These are phyloP conservation scores for Syngnathoides biaculeatus DNA, from an alignment of 2,113 vertebrate genomes.

Conservation along the genomic window DNA sequence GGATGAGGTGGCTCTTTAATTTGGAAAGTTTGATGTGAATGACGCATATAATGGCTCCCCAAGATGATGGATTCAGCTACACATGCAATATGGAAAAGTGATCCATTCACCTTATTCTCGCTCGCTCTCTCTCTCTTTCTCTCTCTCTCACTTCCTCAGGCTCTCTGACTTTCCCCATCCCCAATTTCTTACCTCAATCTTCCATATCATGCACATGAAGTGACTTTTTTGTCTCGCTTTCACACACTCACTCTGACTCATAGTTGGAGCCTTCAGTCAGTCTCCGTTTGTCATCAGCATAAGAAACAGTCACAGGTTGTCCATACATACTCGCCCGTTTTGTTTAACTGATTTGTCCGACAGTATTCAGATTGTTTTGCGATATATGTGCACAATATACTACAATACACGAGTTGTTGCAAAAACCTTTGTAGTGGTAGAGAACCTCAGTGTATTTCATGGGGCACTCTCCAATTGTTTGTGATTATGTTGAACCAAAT, in stretches of 20 bases:
- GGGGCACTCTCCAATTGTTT: too few relatives aligned
- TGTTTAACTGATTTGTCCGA: neutral
- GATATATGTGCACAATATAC: too few relatives aligned
- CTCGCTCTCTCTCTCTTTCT: slow-evolving; percentile 3
- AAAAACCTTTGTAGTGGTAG: too few relatives aligned
- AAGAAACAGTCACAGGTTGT: neutral
- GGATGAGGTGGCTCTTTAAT: slow-evolving; percentile 54
- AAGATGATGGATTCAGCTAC: slow-evolving; percentile 48
- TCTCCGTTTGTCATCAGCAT: neutral
- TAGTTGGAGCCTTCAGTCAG: neutral
- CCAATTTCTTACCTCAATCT: slow-evolving; percentile 10
- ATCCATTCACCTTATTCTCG: slow-evolving; percentile 27
- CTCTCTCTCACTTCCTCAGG: slow-evolving; percentile 22
- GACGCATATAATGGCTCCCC: slow-evolving; percentile 56
- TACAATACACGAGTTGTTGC: too few relatives aligned
- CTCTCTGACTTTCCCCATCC: slow-evolving; percentile 10
- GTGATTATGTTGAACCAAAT: too few relatives aligned
- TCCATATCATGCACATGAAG: slow-evolving; percentile 18
- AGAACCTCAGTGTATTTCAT: too few relatives aligned
- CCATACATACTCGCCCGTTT: neutral
- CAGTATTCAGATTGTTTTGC: too few relatives aligned
- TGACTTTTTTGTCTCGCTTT: neutral
- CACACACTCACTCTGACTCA: slow-evolving; percentile 6
- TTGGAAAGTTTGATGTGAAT: slow-evolving; percentile 69
- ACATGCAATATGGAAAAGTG: slow-evolving; percentile 59